A percentile compares a stretch with the other conserved stretches of the same genome.
Conservation (phyloP, 1,140 invertebrate genomes). For the Sycophila sp. region DNA sequence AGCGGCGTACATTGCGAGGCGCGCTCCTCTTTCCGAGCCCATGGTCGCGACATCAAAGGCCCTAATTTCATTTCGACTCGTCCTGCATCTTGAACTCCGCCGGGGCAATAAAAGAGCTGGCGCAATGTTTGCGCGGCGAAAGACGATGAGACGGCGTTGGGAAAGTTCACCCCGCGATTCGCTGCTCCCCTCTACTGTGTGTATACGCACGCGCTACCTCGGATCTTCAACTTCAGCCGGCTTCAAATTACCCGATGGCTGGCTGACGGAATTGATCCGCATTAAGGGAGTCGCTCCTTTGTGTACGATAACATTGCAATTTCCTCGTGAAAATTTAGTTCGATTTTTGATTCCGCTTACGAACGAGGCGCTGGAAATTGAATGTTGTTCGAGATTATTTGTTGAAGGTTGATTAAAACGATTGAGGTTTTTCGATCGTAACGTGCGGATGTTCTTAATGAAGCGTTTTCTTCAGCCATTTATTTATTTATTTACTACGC, state of each 20-base stretch:
- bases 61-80: conserved; percentile 39
- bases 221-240: conserved; percentile 36
- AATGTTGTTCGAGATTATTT: too few relatives aligned
- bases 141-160: neutral
- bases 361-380: too few relatives aligned
- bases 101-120: conserved; percentile 40
- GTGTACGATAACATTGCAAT: too few relatives aligned
- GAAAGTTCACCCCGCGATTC: neutral
- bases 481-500: too few relatives aligned
- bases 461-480: too few relatives aligned
- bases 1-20: conserved; percentile 5
- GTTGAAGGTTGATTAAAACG: too few relatives aligned
- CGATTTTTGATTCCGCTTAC: too few relatives aligned
- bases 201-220: conserved; percentile 11
- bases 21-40: neutral
- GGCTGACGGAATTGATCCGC: too few relatives aligned
- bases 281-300: too few relatives aligned
- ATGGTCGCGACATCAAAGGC: conserved; percentile 42
- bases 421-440: too few relatives aligned
- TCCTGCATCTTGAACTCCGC: conserved; percentile 35
- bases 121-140: conserved; percentile 39
- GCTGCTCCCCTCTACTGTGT: neutral
- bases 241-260: conserved; percentile 22
- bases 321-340: too few relatives aligned
- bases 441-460: too few relatives aligned